Evolutionary conservation across 2,113 vertebrate species (phyloP).

Genomic region (Pygoscelis adeliae): DNA sequence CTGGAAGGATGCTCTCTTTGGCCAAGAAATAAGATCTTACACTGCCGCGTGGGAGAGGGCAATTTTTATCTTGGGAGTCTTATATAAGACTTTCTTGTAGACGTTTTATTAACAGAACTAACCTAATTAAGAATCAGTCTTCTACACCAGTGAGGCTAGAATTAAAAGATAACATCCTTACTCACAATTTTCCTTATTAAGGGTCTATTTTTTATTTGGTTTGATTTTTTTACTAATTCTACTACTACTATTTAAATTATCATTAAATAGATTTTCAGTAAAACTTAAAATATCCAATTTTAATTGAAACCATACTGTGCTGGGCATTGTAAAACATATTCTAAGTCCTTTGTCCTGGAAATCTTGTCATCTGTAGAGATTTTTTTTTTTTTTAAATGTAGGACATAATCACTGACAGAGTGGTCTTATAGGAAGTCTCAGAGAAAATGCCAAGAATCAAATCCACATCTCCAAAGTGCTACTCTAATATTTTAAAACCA

Average conservation of each 20-base stretch:
- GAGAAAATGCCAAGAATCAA: not conserved
- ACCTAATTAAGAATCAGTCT: not conserved
- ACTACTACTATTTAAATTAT: not conserved
- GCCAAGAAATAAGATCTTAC: rapidly evolving
- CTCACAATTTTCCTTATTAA: not conserved
- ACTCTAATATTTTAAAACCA: not conserved
- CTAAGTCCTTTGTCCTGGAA: not conserved
- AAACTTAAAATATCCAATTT: not conserved
- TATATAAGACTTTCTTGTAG: not conserved
- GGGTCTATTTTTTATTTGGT: not conserved
- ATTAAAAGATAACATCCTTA: not conserved
- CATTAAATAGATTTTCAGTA: not conserved
- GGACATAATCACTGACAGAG: not conserved
- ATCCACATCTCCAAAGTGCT: not conserved
- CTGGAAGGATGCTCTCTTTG: not conserved
- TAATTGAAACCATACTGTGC: not conserved
- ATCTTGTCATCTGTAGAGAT: not conserved
- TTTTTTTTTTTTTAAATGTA: not conserved
- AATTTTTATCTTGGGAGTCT: not conserved
- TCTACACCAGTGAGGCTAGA: not conserved
- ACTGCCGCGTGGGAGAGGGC: not conserved
- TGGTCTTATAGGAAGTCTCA: not conserved
- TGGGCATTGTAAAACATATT: not conserved
- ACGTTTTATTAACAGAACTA: not conserved
- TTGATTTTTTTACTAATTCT: not conserved